Conservation (phyloP, 2,113 vertebrate species). For the Daboia siamensis region DNA sequence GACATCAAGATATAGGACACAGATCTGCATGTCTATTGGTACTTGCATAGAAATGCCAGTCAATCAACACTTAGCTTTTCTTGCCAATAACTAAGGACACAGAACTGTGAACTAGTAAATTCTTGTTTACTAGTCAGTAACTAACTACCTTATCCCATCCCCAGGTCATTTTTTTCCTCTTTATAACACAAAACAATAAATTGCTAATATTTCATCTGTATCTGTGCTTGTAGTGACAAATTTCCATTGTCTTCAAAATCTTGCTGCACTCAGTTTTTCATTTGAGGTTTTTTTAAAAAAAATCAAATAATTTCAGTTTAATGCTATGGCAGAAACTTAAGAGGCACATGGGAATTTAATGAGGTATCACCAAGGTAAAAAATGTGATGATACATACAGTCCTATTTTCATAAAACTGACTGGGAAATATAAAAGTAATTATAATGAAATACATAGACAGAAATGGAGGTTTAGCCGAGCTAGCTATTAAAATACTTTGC, state of each 20-base stretch:
- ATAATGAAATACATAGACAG: neutral
- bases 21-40: neutral
- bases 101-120: neutral
- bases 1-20: neutral
- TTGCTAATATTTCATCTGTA: neutral
- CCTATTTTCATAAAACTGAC: neutral
- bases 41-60: neutral
- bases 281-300: neutral
- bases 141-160: neutral
- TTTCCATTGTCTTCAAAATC: neutral
- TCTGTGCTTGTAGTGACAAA: neutral
- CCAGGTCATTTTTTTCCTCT: neutral
- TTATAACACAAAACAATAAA: neutral
- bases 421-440: neutral
- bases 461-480: neutral
- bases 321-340: neutral
- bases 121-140: neutral
- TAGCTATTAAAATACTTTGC: neutral
- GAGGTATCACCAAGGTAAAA: neutral
- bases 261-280: neutral
- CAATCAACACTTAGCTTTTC: neutral
- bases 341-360: neutral
- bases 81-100: neutral
- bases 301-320: neutral
- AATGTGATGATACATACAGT: neutral